phyloP scores from a whole-genome alignment of 2,888 invertebrate genomes.

The Lycophotia porphyrea region DNA sequence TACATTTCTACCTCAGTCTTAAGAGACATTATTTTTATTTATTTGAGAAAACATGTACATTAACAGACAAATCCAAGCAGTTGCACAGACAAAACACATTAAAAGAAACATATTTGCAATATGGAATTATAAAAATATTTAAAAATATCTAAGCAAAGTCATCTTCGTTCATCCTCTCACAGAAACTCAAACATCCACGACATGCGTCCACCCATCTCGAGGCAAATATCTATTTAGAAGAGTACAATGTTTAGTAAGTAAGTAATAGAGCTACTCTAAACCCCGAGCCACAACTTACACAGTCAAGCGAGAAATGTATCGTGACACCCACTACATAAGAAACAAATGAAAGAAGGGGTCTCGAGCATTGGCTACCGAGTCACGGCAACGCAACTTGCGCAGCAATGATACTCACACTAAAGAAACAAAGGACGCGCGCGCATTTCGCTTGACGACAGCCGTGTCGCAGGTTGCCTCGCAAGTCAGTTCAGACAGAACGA shows the following conservation, averaged over 20 bases:
- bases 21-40: slow-evolving; percentile 9
- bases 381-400: not conserved
- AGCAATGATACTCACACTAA: not conserved
- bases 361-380: not conserved
- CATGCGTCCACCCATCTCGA: too few relatives aligned
- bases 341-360: not conserved
- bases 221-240: slow-evolving; percentile 6
- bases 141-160: too few relatives aligned
- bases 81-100: too few relatives aligned
- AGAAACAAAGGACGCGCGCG: not conserved
- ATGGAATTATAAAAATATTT: too few relatives aligned
- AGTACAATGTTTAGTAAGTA: not conserved
- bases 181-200: too few relatives aligned
- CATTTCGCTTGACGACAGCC: not conserved
- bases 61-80: too few relatives aligned
- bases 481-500: not conserved
- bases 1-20: slow-evolving; percentile 2
- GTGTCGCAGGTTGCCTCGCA: not conserved
- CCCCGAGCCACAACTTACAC: not conserved
- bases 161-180: too few relatives aligned
- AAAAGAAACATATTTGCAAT: too few relatives aligned
- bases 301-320: not conserved
- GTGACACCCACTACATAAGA: not conserved
- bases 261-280: not conserved
- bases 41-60: too few relatives aligned